Percentiles rank a stretch among this genome's conserved stretches.
Conservation (phyloP, 2,888 invertebrate species). For the Scaptomyza tumidula region DNA sequence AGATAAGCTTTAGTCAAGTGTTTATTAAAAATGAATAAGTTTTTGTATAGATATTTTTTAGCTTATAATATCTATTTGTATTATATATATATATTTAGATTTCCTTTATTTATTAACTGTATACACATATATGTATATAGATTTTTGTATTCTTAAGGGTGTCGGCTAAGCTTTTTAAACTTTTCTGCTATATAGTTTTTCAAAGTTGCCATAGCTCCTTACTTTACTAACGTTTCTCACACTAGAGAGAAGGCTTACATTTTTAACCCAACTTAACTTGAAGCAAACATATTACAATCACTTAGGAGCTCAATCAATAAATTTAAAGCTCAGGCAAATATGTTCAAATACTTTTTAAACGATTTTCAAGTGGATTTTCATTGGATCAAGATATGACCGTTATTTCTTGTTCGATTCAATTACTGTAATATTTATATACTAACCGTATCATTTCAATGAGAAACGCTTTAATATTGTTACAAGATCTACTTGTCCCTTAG, state of each 20-base stretch:
- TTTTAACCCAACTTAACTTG: too few species aligned
- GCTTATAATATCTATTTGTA: not conserved
- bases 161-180: conserved; percentile 5
- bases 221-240: conserved; percentile 17
- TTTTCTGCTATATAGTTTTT: not conserved
- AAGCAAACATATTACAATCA: too few species aligned
- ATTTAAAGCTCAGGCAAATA: too few species aligned
- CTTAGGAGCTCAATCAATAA: too few species aligned
- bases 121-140: not conserved
- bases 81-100: conserved; percentile 9
- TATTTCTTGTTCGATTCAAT: too few species aligned
- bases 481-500: not conserved
- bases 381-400: too few species aligned
- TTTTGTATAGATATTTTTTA: conserved; percentile 16
- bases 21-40: conserved; percentile 7
- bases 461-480: too few species aligned
- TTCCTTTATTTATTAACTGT: not conserved
- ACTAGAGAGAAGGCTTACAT: not conserved
- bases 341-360: too few species aligned
- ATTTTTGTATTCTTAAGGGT: conserved; percentile 7
- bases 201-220: not conserved
- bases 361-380: too few species aligned
- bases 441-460: too few species aligned
- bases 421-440: too few species aligned
- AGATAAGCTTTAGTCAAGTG: conserved; percentile 8